phyloP scores from a whole-genome alignment of 2,113 vertebrate genomes.

The Dryoscopus gambensis region DNA sequence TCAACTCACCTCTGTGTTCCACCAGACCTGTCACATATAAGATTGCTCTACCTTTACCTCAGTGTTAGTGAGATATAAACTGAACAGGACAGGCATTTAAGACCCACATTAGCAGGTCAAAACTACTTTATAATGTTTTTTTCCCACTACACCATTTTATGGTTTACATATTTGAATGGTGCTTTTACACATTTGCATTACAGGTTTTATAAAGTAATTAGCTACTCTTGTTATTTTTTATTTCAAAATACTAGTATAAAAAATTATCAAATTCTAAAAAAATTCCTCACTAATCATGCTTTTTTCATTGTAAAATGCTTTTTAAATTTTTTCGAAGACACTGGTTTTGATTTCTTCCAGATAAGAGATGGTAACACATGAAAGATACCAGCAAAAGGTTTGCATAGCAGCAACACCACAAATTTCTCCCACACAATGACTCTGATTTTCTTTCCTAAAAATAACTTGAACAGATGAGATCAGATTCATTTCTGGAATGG shows the following conservation, averaged over 20 bases:
- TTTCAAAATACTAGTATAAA: not conserved
- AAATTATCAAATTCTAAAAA: not conserved
- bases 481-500: not conserved
- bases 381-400: not conserved
- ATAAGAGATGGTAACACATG: not conserved
- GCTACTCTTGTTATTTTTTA: not conserved
- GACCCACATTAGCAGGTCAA: not conserved
- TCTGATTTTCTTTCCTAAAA: not conserved
- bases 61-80: not conserved
- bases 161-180: not conserved
- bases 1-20: not conserved
- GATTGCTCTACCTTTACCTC: not conserved
- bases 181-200: not conserved
- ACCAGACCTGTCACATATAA: not conserved
- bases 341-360: not conserved
- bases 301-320: not conserved
- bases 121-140: not conserved
- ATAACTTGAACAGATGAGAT: not conserved
- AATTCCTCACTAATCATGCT: rapidly evolving
- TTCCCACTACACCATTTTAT: not conserved
- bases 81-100: not conserved
- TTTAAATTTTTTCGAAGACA: not conserved
- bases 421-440: not conserved
- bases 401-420: not conserved
- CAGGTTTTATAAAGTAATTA: not conserved